phyloP scores from a whole-genome alignment of 2,797 vertebrate species.

The Amblyraja radiata region DNA sequence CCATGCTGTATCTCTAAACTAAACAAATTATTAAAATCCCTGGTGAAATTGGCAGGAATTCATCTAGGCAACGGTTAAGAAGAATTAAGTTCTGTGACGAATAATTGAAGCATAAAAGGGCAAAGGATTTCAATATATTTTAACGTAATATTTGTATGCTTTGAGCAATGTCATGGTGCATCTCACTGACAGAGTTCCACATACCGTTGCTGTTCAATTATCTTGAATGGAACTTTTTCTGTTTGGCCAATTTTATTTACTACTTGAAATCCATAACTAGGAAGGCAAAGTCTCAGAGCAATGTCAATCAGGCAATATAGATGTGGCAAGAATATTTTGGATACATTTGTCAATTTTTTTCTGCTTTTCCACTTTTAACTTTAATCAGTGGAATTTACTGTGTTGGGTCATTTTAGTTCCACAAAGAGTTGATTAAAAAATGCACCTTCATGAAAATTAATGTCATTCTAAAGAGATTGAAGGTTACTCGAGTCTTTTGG shows the following conservation, averaged over 20 bases:
- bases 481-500: neutral
- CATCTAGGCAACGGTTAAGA: neutral
- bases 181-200: no score
- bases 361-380: neutral
- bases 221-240: neutral
- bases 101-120: no score
- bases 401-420: neutral
- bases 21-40: neutral
- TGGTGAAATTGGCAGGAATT: neutral
- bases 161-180: neutral
- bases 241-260: no score
- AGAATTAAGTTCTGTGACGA: neutral
- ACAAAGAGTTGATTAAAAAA: neutral
- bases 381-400: neutral
- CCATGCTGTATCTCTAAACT: no score
- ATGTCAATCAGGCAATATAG: neutral
- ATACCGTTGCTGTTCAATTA: neutral
- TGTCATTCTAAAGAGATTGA: neutral
- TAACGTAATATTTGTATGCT: neutral
- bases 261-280: no score
- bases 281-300: neutral
- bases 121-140: no score
- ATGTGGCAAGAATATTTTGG: neutral
- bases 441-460: neutral
- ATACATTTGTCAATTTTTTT: no score